Percentiles rank a stretch among this genome's conserved stretches.
Evolutionary conservation across 2,888 invertebrate species (phyloP).

Genomic region (Dolomedes plantarius): DNA sequence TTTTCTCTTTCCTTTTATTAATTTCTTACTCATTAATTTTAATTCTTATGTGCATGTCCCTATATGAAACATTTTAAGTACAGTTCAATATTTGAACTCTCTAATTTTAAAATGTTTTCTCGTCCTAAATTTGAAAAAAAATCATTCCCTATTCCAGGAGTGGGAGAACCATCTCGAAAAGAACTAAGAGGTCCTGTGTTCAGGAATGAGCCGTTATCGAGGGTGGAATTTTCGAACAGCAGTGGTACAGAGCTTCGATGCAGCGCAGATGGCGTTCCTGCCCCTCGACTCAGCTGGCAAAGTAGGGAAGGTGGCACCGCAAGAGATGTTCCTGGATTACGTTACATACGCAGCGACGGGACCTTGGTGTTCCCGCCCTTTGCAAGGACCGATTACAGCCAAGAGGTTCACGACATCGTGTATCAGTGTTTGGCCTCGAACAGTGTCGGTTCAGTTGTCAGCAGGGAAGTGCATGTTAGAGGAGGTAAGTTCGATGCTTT

Average conservation of each 20-base stretch:
- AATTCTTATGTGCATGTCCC: no score
- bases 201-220: slow-evolving; percentile 32
- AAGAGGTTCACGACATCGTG: slow-evolving; percentile 75
- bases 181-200: slow-evolving; percentile 54
- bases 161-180: slow-evolving; percentile 29
- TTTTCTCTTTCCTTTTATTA: no score
- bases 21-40: no score
- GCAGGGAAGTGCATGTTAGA: slow-evolving; percentile 75
- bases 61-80: no score
- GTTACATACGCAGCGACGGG: slow-evolving; percentile 76
- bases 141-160: slow-evolving; percentile 12
- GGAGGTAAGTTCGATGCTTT: slow-evolving; percentile 76
- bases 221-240: slow-evolving; percentile 58
- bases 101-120: no score
- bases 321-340: slow-evolving; percentile 74
- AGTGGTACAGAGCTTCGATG: slow-evolving; percentile 61
- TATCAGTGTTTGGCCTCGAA: slow-evolving; percentile 76
- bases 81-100: no score
- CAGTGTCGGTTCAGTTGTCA: slow-evolving; percentile 75
- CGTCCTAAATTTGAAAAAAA: no score
- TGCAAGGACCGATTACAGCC: slow-evolving; percentile 73
- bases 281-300: slow-evolving; percentile 46
- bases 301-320: slow-evolving; percentile 75
- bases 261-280: slow-evolving; percentile 39
- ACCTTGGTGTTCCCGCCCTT: slow-evolving; percentile 76